These are phyloP conservation scores for Cosmia pyralina DNA, from an alignment of 2,888 invertebrate species.

Conservation along the genomic window DNA sequence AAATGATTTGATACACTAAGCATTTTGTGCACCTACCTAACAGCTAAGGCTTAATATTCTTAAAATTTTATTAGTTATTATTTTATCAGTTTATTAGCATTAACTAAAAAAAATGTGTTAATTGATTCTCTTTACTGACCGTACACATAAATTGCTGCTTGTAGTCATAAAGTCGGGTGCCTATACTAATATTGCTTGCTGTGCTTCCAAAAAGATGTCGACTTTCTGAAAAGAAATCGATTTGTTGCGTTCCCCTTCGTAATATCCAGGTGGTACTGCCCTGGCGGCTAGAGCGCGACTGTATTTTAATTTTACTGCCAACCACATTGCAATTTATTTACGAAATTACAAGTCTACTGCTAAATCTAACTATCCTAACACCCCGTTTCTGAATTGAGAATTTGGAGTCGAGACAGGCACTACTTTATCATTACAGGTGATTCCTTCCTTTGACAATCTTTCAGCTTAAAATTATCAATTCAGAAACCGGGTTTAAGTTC, in stretches of 20 bases:
- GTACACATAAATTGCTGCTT: neutral
- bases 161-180: neutral
- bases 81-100: no score
- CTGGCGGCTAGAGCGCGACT: neutral
- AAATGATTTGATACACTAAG: neutral
- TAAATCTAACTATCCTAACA: no score
- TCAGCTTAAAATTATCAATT: no score
- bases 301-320: neutral
- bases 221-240: constrained; percentile 12
- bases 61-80: no score
- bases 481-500: no score
- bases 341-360: no score
- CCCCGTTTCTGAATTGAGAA: no score
- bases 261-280: neutral
- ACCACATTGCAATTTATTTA: neutral
- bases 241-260: constrained; percentile 1
- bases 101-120: no score
- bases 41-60: no score
- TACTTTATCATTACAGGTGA: no score
- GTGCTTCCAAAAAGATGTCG: neutral
- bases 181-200: neutral
- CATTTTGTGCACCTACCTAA: neutral
- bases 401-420: no score
- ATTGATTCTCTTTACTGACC: neutral
- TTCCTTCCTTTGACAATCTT: no score